phyloP scores from a whole-genome alignment of 2,113 vertebrate species.

The Sciurus niger region DNA sequence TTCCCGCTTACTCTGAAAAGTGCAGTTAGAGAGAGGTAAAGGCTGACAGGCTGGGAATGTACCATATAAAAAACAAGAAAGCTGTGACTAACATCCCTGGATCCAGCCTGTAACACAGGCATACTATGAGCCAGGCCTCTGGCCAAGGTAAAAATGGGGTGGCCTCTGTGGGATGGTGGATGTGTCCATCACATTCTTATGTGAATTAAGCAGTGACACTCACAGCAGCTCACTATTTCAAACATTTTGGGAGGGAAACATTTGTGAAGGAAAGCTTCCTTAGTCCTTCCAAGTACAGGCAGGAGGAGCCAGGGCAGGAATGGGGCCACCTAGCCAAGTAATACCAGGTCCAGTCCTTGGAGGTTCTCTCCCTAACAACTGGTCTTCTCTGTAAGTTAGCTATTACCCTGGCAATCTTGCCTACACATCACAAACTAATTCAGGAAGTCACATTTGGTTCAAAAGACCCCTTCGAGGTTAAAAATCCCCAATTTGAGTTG shows the following conservation, averaged over 20 bases:
- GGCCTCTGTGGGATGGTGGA: background rate
- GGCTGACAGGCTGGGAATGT: background rate
- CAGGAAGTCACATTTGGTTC: background rate
- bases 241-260: background rate
- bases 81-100: background rate
- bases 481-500: conserved; percentile 27
- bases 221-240: background rate
- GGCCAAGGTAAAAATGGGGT: background rate
- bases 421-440: background rate
- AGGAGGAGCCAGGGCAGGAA: background rate
- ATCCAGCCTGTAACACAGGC: background rate
- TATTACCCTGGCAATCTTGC: background rate
- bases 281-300: background rate
- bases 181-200: background rate
- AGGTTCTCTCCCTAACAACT: background rate
- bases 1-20: background rate
- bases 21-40: background rate
- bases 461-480: background rate
- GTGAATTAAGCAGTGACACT: background rate
- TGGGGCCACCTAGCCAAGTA: background rate
- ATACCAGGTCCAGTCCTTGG: background rate
- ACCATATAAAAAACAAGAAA: background rate
- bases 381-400: background rate
- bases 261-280: background rate
- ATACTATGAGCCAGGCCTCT: background rate